Base-by-base conservation (phyloP, 2,113 vertebrate genomes). In the Potamarius usumacintae region DNA sequence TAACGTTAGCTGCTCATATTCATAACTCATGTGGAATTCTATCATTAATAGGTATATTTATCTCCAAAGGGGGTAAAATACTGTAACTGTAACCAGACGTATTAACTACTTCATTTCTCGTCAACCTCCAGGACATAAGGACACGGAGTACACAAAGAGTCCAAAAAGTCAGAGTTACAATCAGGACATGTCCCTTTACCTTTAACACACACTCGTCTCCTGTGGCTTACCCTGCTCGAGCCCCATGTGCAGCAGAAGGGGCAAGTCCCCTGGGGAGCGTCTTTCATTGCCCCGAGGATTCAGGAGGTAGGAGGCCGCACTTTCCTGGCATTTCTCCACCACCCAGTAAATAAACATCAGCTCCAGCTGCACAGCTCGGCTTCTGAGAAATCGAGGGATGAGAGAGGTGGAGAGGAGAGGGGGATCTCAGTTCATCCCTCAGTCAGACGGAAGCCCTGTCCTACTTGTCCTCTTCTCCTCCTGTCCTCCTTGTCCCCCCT, bases 271-370 rank as follows among this genome's bases (percentile, higher is more conserved):
- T 89, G 88, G 88, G 89, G 91, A 87, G 85, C 79, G 80, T 91
- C 91, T 90, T 91, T 93, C 90, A 90, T 89, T 91, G 90, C 90
- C 88, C 87, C 60, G 71, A 85, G 86, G 82, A 88, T 88, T 89
- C 88, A 63, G 55, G 30, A 85, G 88, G 77, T 88, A 86, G 90
- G 86, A 79, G 78, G 85, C 89, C 83, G 87, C 85, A 86, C 90
- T 93, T 92, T 91, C 90, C 88, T 89, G 92, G 91, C 90, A 92
- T 92, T 90, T 88, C 53, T 84, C 90, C 87, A 88, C 88, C 87
- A 83, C 83, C 89, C 79, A 88, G 85, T 87, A 89, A 89, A 90
- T 91, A 90, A 90, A 91, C 90, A 90, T 60, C 77, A 62, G 80
- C 83, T 84, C 85, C 90, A 90, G 89, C 89, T 90, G 89, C 89